Base-by-base conservation (phyloP, 2,797 vertebrate genomes). In the Antrozous pallidus region DNA sequence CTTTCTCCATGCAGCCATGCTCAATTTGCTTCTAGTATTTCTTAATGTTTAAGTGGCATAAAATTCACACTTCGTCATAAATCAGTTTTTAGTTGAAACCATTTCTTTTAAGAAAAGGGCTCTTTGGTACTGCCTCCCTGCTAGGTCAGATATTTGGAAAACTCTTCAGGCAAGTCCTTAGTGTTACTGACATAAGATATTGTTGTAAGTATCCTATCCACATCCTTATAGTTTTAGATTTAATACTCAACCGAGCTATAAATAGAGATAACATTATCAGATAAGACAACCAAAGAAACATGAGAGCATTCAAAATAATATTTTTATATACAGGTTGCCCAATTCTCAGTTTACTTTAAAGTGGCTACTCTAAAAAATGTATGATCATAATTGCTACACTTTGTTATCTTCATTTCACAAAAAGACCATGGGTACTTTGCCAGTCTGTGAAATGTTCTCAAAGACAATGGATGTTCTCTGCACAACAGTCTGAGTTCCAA, bases 261-360 rank as follows among this genome's bases (percentile, higher is more conserved):
- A 93, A 88, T 92, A 95, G 95, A 85, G 80, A 58, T 70, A 92
- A 93, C 8, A 54, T 77, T 91, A 91, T 93, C 40, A 85, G 65
- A 88, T 85, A 90, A 86, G 77, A 79, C 61, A 96, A 91, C 47
- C 22, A 49, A 71, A 45, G 70, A 54, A 94, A 79, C 47, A 31
- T 49, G 56, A 90, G 36, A 90, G 17, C 51, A 85, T 79, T 83
- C 13, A 22, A 24, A 69, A 88, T 56, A 73, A 1, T 45, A 26
- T 73, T 54, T 90, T 36, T 42, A 42, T 90, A 87, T 91, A 86
- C 18, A 38, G 40, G 75, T 92, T 67, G 1, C 11, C 61, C 16
- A 42, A 49, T 63, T 91, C 63, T 78, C 80, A 84, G 36, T 67
- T 95, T 95, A 81, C 80, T 79, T 94, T 92, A 45, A 89, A 91